phyloP scores from a whole-genome alignment of 2,888 invertebrate species.

The Heteromyza rotundicornis region DNA sequence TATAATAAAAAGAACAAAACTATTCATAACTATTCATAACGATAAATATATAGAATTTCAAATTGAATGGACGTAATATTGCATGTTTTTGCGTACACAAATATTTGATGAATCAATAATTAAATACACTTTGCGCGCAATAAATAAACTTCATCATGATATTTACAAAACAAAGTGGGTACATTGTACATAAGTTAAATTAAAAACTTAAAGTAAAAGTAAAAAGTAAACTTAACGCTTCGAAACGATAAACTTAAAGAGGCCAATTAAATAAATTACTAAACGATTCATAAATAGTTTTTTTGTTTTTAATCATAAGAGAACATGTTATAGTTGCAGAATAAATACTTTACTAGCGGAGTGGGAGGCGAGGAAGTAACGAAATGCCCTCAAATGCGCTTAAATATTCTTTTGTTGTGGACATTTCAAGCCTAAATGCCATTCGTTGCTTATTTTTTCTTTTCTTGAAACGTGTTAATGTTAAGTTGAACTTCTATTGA shows the following conservation, averaged over 20 bases:
- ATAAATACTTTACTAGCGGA: conserved; percentile 12
- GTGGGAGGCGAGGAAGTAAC: conserved; percentile 11
- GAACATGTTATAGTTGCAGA: not conserved
- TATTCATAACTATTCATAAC: not conserved
- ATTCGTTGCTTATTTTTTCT: conserved; percentile 31
- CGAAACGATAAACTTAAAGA: conserved; percentile 12
- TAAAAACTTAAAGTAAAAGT: conserved; percentile 23
- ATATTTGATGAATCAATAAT: conserved; percentile 7
- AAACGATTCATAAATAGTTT: conserved; percentile 5
- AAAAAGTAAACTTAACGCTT: not conserved
- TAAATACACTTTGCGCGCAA: conserved; percentile 13
- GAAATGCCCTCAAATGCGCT: conserved; percentile 16
- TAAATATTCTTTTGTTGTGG: not conserved
- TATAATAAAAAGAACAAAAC: not conserved
- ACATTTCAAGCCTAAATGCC: conserved; percentile 26
- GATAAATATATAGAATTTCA: not conserved
- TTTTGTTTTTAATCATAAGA: conserved; percentile 5
- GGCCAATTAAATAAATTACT: conserved; percentile 10
- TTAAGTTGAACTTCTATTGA: too few species aligned
- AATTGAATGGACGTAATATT: not conserved
- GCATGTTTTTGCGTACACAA: not conserved
- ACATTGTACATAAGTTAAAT: conserved; percentile 24
- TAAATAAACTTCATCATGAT: conserved; percentile 13
- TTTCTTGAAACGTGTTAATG: too few species aligned
- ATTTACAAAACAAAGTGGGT: conserved; percentile 19